These are phyloP conservation scores for Hipparchia sbordonii DNA, from an alignment of 2,888 invertebrate genomes.

Conservation along the genomic window DNA sequence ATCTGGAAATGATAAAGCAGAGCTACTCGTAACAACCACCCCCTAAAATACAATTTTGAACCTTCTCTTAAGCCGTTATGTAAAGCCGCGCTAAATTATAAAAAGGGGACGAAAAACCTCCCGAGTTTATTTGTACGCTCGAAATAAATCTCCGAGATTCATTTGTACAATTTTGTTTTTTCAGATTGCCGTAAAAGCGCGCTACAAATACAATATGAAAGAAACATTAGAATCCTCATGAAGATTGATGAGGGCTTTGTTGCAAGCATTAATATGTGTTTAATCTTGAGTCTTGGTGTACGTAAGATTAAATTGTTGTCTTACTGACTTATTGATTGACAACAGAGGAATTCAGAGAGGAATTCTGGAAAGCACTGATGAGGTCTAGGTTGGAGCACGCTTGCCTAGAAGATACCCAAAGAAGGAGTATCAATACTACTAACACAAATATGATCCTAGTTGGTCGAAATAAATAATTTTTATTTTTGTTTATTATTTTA, in stretches of 20 bases:
- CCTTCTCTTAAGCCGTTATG: constrained; percentile 19
- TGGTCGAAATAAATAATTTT: too few species aligned
- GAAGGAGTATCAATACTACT: too few species aligned
- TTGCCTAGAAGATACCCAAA: too few species aligned
- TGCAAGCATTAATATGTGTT: constrained; percentile 26
- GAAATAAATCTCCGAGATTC: constrained; percentile 62
- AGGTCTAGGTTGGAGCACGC: too few species aligned
- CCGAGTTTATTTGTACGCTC: constrained; percentile 54
- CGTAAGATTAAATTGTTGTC: background rate
- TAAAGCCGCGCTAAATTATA: constrained; percentile 57
- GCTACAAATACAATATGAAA: constrained; percentile 38
- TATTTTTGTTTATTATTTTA: too few species aligned
- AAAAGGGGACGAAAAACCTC: constrained; percentile 48
- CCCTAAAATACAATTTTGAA: constrained; percentile 5
- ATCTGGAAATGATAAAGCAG: constrained; percentile 10
- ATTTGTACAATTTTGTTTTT: constrained; percentile 53
- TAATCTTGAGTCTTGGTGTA: constrained; percentile 11
- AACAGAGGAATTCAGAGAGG: too few species aligned
- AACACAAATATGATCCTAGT: too few species aligned
- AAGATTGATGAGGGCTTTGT: constrained; percentile 35
- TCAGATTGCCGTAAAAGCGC: constrained; percentile 40
- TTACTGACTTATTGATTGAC: background rate
- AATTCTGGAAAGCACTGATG: too few species aligned
- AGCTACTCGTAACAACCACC: background rate
- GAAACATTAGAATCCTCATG: constrained; percentile 36